Conservation (phyloP, 2,797 vertebrate species). For the Coreius guichenoti region DNA sequence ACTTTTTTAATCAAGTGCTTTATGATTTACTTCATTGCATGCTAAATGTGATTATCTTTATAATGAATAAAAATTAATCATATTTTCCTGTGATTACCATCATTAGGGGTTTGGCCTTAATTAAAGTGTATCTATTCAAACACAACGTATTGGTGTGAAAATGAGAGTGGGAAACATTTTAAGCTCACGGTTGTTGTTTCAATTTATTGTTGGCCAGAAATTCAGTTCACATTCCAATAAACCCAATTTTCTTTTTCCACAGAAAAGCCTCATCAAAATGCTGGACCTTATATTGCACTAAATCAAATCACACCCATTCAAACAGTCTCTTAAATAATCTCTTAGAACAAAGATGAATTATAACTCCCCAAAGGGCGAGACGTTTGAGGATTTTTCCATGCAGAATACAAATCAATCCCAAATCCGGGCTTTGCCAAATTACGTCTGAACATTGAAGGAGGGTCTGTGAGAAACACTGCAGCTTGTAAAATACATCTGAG, state of each 20-base stretch:
- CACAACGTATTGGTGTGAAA: neutral
- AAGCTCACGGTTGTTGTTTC: neutral
- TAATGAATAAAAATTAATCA: neutral
- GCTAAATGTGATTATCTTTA: neutral
- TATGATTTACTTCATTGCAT: neutral
- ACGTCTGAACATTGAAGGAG: conserved; percentile 38
- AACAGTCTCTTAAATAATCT: conserved; percentile 44
- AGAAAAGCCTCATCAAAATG: conserved; percentile 26
- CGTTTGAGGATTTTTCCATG: conserved; percentile 43
- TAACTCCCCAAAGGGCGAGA: conserved; percentile 50
- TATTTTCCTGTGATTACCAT: neutral
- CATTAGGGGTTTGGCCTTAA: neutral
- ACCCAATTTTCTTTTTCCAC: conserved; percentile 28
- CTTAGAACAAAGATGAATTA: conserved; percentile 43
- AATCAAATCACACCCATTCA: conserved; percentile 44
- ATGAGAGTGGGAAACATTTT: neutral
- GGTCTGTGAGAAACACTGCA: conserved; percentile 15
- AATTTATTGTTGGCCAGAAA: neutral
- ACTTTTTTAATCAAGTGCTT: neutral
- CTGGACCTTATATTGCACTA: conserved; percentile 8
- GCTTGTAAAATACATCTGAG: neutral
- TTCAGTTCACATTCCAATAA: conserved; percentile 19
- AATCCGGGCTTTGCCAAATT: conserved; percentile 39
- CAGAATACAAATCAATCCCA: conserved; percentile 47
- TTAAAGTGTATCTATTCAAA: neutral